phyloP scores from a whole-genome alignment of 1,140 invertebrate species.

The Lanistes nyassanus region DNA sequence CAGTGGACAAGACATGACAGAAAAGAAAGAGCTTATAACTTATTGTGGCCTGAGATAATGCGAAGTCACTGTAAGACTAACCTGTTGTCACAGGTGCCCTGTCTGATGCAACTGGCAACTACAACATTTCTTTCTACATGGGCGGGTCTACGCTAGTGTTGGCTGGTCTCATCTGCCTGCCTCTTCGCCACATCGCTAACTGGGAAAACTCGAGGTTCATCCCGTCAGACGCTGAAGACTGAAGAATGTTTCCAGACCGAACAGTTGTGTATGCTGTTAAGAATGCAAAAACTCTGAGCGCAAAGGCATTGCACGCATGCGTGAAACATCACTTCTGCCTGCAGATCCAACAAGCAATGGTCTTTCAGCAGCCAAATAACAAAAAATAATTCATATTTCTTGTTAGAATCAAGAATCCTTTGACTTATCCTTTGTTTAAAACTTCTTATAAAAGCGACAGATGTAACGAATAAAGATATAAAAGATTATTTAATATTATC shows the following conservation, averaged over 20 bases:
- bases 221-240: neutral
- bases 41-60: neutral
- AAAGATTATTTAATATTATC: too few species aligned
- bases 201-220: constrained; percentile 45
- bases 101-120: constrained; percentile 50
- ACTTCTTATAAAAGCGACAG: too few species aligned
- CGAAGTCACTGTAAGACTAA: neutral
- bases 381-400: too few species aligned
- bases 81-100: constrained; percentile 43
- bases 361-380: too few species aligned
- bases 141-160: constrained; percentile 45
- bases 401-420: too few species aligned
- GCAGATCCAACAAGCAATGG: too few species aligned
- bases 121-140: constrained; percentile 55
- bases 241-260: neutral
- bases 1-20: neutral
- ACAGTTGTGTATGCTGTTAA: neutral
- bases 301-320: neutral
- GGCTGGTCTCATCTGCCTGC: constrained; percentile 53
- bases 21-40: neutral
- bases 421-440: too few species aligned
- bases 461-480: too few species aligned
- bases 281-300: neutral
- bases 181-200: constrained; percentile 42
- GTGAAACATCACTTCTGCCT: too few species aligned